Evolutionary conservation across 2,797 vertebrate genomes (phyloP).

Genomic region (Iguana delicatissima): DNA sequence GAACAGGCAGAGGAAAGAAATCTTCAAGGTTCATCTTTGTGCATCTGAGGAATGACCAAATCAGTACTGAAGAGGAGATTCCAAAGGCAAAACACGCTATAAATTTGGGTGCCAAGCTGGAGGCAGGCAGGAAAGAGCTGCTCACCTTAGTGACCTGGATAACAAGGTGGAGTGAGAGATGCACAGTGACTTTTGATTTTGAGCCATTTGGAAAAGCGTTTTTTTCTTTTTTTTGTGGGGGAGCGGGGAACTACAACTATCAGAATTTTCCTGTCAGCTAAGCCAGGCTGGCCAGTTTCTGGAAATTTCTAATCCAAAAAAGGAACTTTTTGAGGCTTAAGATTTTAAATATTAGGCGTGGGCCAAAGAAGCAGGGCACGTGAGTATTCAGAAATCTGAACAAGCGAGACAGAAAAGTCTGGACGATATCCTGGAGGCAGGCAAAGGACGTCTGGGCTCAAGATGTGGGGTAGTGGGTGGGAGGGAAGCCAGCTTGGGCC

Average conservation of each 20-base stretch:
- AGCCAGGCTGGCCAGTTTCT: too few relatives aligned
- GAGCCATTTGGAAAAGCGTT: too few relatives aligned
- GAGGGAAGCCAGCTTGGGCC: background rate
- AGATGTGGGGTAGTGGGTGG: background rate
- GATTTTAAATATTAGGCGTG: background rate
- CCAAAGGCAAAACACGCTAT: background rate
- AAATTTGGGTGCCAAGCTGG: background rate
- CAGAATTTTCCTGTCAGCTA: background rate
- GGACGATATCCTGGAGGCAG: too few relatives aligned
- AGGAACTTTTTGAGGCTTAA: too few relatives aligned
- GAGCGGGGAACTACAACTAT: background rate
- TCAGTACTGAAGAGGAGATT: background rate
- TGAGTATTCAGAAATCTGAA: background rate
- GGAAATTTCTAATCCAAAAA: too few relatives aligned
- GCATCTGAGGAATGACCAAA: background rate
- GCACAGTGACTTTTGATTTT: too few relatives aligned
- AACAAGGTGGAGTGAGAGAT: too few relatives aligned
- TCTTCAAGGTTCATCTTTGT: too few relatives aligned
- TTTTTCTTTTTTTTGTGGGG: background rate
- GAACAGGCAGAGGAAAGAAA: background rate
- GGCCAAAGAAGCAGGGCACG: too few relatives aligned
- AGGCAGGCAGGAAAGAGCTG: background rate
- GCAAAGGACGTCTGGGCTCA: background rate
- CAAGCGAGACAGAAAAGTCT: background rate
- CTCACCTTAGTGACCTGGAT: background rate